phyloP scores from a whole-genome alignment of 2,113 vertebrate species.

The Lates calcarifer region DNA sequence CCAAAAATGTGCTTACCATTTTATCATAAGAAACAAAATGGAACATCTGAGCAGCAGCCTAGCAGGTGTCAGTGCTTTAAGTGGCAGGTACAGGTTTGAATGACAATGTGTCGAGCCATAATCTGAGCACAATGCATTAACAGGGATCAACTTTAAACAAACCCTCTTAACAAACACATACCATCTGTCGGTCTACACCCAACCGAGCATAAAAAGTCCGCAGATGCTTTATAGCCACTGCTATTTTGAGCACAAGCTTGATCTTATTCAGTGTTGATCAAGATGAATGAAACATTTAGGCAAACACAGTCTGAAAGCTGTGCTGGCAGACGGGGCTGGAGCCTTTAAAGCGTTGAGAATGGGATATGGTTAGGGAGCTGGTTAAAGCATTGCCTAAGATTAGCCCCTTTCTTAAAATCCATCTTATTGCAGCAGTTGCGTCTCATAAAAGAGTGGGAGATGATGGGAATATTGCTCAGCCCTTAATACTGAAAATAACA shows the following conservation, averaged over 20 bases:
- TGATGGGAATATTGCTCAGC: slow-evolving; percentile 44
- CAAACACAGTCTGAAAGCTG: slow-evolving; percentile 32
- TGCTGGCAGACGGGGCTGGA: slow-evolving; percentile 49
- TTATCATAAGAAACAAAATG: slow-evolving; percentile 16
- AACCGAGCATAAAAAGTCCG: slow-evolving; percentile 30
- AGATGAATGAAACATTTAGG: slow-evolving; percentile 60
- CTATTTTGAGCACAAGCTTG: slow-evolving; percentile 30
- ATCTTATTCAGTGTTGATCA: slow-evolving; percentile 38
- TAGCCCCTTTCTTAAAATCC: slow-evolving; percentile 58
- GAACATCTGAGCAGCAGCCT: slow-evolving; percentile 38
- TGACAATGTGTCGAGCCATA: background rate
- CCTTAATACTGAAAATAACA: slow-evolving; percentile 18
- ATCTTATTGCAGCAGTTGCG: slow-evolving; percentile 71
- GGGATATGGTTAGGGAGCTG: slow-evolving; percentile 50
- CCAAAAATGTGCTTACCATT: background rate
- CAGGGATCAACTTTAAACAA: slow-evolving; percentile 30
- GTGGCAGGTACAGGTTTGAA: slow-evolving; percentile 24
- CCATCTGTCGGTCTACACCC: slow-evolving; percentile 27
- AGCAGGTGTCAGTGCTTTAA: slow-evolving; percentile 22
- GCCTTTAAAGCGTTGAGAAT: slow-evolving; percentile 62
- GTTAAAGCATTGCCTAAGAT: slow-evolving; percentile 65
- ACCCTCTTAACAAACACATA: slow-evolving; percentile 17
- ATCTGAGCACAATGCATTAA: slow-evolving; percentile 19
- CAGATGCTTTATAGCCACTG: slow-evolving; percentile 21
- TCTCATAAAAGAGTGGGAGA: slow-evolving; percentile 42